Evolutionary conservation across 1,140 invertebrate genomes (phyloP).

Genomic region (Cydia strobilella): DNA sequence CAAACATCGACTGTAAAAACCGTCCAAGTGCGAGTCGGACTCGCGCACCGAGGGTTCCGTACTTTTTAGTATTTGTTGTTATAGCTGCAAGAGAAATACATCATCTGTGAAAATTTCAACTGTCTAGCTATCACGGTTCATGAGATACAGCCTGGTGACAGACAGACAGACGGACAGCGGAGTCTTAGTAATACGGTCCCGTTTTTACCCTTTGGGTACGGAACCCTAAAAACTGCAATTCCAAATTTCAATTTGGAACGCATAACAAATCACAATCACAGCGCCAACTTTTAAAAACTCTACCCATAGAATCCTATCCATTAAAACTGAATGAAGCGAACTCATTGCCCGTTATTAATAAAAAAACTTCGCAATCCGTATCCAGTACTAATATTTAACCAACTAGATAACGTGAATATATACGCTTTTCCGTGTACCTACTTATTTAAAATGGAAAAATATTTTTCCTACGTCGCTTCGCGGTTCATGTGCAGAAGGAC

Average conservation of each 20-base stretch:
- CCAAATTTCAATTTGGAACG: neutral
- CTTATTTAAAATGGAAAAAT: slow-evolving; percentile 37
- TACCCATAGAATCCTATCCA: neutral
- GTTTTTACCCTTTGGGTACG: too few species aligned
- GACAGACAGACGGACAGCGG: too few species aligned
- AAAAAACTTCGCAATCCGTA: slow-evolving; percentile 15
- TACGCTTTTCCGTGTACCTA: slow-evolving; percentile 35
- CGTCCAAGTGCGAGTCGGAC: too few species aligned
- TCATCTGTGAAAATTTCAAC: too few species aligned
- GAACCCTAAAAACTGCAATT: too few species aligned
- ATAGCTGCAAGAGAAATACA: too few species aligned
- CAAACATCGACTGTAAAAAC: too few species aligned
- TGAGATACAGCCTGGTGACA: too few species aligned
- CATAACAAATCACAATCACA: neutral
- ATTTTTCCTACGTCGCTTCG: slow-evolving; percentile 33
- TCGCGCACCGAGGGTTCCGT: too few species aligned
- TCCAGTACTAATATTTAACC: slow-evolving; percentile 35
- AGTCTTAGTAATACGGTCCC: too few species aligned
- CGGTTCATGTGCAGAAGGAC: neutral
- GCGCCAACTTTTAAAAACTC: slow-evolving; percentile 10
- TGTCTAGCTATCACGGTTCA: too few species aligned
- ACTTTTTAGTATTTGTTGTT: too few species aligned
- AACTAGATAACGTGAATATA: slow-evolving; percentile 37
- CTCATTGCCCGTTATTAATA: slow-evolving; percentile 7
- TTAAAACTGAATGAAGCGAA: slow-evolving; percentile 3